These are phyloP conservation scores for Aulostomus chinensis DNA, from an alignment of 2,797 vertebrate genomes.

Conservation along the genomic window DNA sequence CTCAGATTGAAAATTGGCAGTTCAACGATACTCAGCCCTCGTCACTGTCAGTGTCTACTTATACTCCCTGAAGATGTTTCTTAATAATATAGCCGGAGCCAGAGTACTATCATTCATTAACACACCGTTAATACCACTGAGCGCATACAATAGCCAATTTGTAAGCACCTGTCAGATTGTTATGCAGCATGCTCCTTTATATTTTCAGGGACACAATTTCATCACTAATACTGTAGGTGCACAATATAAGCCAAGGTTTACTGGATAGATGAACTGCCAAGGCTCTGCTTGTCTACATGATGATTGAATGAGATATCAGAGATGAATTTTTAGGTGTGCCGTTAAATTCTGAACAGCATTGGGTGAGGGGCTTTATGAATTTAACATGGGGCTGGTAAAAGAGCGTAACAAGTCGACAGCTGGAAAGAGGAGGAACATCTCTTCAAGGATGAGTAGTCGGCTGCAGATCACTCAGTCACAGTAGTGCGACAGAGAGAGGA, in stretches of 20 bases:
- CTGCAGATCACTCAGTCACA: constrained; percentile 65
- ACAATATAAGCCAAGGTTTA: constrained; percentile 37
- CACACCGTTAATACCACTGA: constrained; percentile 47
- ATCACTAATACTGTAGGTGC: constrained; percentile 43
- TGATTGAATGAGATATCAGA: constrained; percentile 61
- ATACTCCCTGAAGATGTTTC: no score
- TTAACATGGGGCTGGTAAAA: constrained; percentile 58
- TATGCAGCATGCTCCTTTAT: constrained; percentile 33
- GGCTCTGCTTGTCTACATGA: constrained; percentile 40
- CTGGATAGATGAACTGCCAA: constrained; percentile 48
- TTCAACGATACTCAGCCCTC: no score
- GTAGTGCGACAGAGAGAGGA: constrained; percentile 34
- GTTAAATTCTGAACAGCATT: constrained; percentile 39
- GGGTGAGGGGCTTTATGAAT: constrained; percentile 56
- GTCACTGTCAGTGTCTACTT: no score
- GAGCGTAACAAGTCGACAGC: constrained; percentile 53
- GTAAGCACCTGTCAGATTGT: constrained; percentile 42
- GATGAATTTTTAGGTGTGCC: constrained; percentile 25
- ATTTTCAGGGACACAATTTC: constrained; percentile 26
- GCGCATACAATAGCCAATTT: constrained; percentile 44
- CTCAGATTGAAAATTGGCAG: no score
- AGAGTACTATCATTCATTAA: constrained; percentile 43
- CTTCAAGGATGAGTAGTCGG: constrained; percentile 64
- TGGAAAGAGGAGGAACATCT: constrained; percentile 66
- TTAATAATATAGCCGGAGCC: no score